phyloP scores from a whole-genome alignment of 2,113 vertebrate genomes.

The Xerus inauris region DNA sequence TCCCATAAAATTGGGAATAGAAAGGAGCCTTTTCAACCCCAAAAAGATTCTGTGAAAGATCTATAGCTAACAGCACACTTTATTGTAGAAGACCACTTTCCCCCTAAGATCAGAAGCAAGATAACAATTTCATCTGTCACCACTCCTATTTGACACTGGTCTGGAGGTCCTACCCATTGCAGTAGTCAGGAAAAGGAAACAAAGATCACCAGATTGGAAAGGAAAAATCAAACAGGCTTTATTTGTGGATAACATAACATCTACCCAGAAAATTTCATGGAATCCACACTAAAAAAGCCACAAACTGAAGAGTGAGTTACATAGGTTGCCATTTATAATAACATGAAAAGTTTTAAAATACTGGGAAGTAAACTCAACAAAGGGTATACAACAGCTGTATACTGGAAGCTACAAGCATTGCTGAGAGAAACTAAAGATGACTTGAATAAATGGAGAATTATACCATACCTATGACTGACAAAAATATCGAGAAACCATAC shows the following conservation, averaged over 20 bases:
- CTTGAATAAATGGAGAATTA: background rate
- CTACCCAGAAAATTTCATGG: background rate
- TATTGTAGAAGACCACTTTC: background rate
- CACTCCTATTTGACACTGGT: background rate
- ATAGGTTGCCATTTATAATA: background rate
- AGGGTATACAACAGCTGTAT: background rate
- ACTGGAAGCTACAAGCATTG: background rate
- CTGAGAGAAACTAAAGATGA: background rate
- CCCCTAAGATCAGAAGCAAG: background rate
- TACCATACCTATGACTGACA: background rate
- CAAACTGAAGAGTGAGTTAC: background rate
- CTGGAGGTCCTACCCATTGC: background rate
- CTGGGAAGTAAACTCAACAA: background rate
- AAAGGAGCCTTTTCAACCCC: background rate
- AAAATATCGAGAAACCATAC: background rate
- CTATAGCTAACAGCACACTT: background rate
- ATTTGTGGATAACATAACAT: background rate
- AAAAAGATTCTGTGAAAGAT: background rate
- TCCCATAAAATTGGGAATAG: background rate
- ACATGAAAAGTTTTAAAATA: background rate
- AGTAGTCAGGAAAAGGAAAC: background rate
- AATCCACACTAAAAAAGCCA: background rate
- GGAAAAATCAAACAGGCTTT: background rate
- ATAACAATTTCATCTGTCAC: background rate
- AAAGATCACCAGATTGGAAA: background rate